Base-by-base conservation (phyloP, 2,113 vertebrate genomes). In the Limnothrissa miodon region DNA sequence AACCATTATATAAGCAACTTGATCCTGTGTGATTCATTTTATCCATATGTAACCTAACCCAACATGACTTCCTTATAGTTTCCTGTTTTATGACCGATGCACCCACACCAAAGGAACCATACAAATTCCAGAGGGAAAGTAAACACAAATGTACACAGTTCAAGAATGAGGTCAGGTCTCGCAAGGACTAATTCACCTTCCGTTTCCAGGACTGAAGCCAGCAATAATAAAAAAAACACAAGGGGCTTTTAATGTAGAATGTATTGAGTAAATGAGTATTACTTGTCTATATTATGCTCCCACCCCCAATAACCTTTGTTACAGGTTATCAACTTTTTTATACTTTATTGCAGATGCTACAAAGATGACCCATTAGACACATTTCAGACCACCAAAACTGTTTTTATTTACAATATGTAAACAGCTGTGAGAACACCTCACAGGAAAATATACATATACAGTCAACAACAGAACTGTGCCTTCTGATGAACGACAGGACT, bases 1-100 rank as follows among this genome's bases (percentile, higher is more conserved):
- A 93, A 91, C 83, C 85, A 92, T 90, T 85, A 85, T 90, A 87
- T 90, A 89, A 91, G 88, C 86, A 53, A 82, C 87, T 86, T 89
- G 45, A 82, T 42, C 42, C 84, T 78, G 84, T 84, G 86, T 89
- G 83, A 85, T 89, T 85, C 2, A 78, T 91, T 83, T 10, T 5
- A 36, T 3, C 10, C 10, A 36, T 39, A 36, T 36, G 9, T 74
- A 74, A 36, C 25, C 66, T 74, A 6, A 42, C 59, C 25, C 59
- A 2, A 29, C 10, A n/a, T 9, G 5, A 23, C 1, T 56, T 0
- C 21, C 6, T 21, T 56, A 23, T 23, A 23, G 1, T 56, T 56
- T 56, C 23, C 51, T 29, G n/a, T 13, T 29, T 7, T 56, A 5
- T 4, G 4, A 62, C 59, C 25, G 6, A 42, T 62, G 59, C 8